Conservation (phyloP, 2,888 invertebrate genomes). For the Amphipoea oculea region DNA sequence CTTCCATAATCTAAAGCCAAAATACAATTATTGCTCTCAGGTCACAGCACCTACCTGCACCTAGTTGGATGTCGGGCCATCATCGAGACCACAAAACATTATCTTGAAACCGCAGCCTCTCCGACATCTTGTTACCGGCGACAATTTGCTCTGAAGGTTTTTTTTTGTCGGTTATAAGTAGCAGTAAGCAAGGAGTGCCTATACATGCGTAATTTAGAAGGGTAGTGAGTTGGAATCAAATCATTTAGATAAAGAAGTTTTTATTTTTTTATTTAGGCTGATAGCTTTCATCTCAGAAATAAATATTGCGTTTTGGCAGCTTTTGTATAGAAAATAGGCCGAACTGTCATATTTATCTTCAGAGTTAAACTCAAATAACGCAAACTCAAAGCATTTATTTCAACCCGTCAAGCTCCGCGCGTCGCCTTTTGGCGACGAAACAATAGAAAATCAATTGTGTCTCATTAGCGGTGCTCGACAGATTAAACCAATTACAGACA, state of each 20-base stretch:
- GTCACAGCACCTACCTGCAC: conserved; percentile 61
- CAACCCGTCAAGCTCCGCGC: too few species aligned
- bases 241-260: neutral
- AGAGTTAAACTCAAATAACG: neutral
- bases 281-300: neutral
- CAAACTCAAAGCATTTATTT: too few species aligned
- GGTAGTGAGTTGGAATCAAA: neutral
- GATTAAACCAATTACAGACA: too few species aligned
- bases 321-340: neutral
- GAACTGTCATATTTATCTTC: neutral
- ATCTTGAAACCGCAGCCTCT: conserved; percentile 77
- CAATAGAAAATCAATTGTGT: too few species aligned
- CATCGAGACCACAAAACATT: conserved; percentile 68
- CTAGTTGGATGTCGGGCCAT: conserved; percentile 77
- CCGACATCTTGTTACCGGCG: conserved; percentile 81
- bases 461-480: too few species aligned
- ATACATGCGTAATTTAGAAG: conserved; percentile 1
- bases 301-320: neutral
- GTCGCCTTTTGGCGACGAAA: too few species aligned
- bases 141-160: conserved; percentile 76
- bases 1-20: conserved; percentile 60
- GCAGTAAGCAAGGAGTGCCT: conserved; percentile 48
- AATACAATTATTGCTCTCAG: conserved; percentile 61
- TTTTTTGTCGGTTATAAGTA: conserved; percentile 70
- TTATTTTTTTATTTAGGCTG: neutral